phyloP scores from a whole-genome alignment of 1,140 invertebrate species.

The Listronotus oregonensis region DNA sequence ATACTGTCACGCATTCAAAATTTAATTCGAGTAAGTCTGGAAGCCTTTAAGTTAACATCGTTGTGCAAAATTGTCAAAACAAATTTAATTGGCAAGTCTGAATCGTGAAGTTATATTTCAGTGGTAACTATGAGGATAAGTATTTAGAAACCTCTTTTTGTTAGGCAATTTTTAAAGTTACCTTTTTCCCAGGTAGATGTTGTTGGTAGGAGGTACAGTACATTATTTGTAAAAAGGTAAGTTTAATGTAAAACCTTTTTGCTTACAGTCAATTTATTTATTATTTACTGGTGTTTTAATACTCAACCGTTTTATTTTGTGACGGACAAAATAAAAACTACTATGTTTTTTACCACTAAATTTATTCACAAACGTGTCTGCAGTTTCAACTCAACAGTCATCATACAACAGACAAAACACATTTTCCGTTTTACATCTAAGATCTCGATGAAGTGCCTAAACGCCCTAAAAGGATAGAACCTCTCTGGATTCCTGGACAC shows the following conservation, averaged over 20 bases:
- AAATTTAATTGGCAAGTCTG: conserved; percentile 16
- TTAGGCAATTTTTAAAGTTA: background rate
- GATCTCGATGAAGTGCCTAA: too few species aligned
- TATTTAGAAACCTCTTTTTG: conserved; percentile 9
- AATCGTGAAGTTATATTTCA: conserved; percentile 12
- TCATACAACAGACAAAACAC: too few species aligned
- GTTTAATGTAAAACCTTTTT: background rate
- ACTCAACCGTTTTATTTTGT: too few species aligned
- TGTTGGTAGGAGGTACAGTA: conserved; percentile 12
- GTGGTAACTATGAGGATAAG: conserved; percentile 35
- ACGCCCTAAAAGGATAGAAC: too few species aligned
- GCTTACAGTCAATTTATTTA: too few species aligned
- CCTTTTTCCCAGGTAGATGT: conserved; percentile 1
- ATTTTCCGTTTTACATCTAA: too few species aligned
- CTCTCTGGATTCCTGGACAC: too few species aligned
- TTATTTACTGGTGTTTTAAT: too few species aligned
- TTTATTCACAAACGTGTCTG: too few species aligned
- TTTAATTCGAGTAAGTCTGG: conserved; percentile 17
- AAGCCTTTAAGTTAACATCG: conserved; percentile 12
- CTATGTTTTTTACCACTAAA: too few species aligned
- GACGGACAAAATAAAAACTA: too few species aligned
- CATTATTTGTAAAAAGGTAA: conserved; percentile 3
- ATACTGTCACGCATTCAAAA: conserved; percentile 16
- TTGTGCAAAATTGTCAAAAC: conserved; percentile 16
- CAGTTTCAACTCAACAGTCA: too few species aligned